These are phyloP conservation scores for Euplagia quadripunctaria DNA, from an alignment of 2,888 invertebrate species.

Conservation along the genomic window DNA sequence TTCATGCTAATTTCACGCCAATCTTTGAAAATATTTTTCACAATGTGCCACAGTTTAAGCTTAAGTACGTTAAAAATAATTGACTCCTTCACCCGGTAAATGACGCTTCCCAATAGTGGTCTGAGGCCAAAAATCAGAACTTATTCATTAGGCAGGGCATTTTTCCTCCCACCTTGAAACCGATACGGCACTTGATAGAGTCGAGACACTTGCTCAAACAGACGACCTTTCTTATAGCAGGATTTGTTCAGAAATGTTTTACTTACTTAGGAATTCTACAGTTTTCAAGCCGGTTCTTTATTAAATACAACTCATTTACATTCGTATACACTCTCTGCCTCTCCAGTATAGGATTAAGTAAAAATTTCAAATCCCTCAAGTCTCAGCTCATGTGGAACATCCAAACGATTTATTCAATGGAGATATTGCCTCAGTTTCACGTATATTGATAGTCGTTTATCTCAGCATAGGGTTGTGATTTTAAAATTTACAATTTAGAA, in stretches of 20 bases:
- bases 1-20: no score
- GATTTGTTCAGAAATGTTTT: no score
- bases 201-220: neutral
- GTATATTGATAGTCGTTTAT: conserved; percentile 66
- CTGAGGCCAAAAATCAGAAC: neutral
- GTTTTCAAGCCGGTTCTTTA: neutral
- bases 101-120: neutral
- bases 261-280: neutral
- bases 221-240: no score
- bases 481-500: neutral
- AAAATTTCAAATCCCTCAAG: conserved; percentile 4
- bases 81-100: neutral
- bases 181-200: no score
- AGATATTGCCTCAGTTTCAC: conserved; percentile 70
- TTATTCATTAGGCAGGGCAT: no score
- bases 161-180: no score
- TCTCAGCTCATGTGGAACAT: conserved; percentile 48
- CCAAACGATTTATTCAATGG: conserved; percentile 78
- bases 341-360: neutral
- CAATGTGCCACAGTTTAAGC: no score
- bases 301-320: neutral
- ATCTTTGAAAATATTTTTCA: no score
- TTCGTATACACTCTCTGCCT: neutral
- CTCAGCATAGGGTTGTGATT: conserved; percentile 44
- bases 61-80: neutral